These are phyloP conservation scores for Murina feae DNA, from an alignment of 2,113 vertebrate species.

Conservation along the genomic window DNA sequence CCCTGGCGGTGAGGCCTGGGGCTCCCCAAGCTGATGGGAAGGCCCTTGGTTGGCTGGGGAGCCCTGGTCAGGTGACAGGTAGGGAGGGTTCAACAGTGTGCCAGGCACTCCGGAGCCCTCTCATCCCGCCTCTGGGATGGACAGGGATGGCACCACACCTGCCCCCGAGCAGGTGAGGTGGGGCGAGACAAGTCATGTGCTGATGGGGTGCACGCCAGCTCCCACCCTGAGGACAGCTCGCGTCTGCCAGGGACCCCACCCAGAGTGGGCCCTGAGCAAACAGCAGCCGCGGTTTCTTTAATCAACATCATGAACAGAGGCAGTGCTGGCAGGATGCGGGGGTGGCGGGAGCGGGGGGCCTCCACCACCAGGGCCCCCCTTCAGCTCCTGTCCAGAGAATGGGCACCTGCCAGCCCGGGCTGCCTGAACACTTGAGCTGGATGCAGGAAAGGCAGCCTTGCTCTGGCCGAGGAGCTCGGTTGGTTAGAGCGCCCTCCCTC, in stretches of 20 bases:
- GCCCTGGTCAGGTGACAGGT: background rate
- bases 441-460: background rate
- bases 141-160: background rate
- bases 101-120: fast-evolving
- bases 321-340: fast-evolving
- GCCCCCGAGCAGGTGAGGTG: background rate
- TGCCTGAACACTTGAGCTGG: fast-evolving
- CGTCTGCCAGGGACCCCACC: background rate
- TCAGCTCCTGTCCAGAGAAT: background rate
- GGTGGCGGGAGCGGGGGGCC: too few relatives aligned
- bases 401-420: fast-evolving
- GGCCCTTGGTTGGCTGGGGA: too few relatives aligned
- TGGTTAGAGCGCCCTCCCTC: background rate
- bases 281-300: fast-evolving
- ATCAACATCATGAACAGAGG: fast-evolving
- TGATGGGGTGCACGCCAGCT: background rate
- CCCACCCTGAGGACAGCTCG: background rate
- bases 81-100: background rate
- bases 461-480: background rate
- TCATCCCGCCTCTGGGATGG: background rate
- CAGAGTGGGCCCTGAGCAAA: too few relatives aligned
- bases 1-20: background rate
- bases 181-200: fast-evolving
- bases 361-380: background rate
- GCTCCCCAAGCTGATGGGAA: background rate